phyloP scores from a whole-genome alignment of 2,888 invertebrate genomes.

The Isoperla grammatica region DNA sequence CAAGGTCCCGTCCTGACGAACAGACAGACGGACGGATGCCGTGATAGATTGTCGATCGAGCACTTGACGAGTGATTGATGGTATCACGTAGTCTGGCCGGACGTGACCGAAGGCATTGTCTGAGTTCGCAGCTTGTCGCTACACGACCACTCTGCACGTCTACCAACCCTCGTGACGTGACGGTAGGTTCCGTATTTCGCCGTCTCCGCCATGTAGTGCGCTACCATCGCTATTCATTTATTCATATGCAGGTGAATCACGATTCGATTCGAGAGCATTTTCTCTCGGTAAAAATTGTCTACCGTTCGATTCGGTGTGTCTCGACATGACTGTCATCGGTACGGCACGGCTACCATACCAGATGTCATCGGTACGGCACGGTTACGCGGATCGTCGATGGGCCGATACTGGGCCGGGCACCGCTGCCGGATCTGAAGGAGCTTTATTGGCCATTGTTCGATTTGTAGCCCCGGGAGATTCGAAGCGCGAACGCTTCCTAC shows the following conservation, averaged over 20 bases:
- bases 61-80: conserved; percentile 12
- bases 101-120: conserved; percentile 9
- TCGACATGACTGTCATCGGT: background rate
- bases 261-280: background rate
- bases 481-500: too few species aligned
- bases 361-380: too few species aligned
- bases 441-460: too few species aligned
- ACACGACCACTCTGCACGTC: background rate
- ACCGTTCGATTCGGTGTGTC: background rate
- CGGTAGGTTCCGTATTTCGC: background rate
- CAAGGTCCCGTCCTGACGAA: too few species aligned
- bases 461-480: too few species aligned
- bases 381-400: too few species aligned
- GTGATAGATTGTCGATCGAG: background rate
- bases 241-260: conserved; percentile 8
- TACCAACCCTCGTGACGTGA: background rate
- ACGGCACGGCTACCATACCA: too few species aligned
- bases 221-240: background rate
- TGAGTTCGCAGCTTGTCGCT: conserved; percentile 1
- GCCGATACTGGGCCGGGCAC: too few species aligned
- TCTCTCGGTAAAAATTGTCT: background rate
- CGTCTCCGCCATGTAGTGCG: background rate
- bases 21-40: too few species aligned
- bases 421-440: too few species aligned
- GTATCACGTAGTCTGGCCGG: background rate